These are phyloP conservation scores for Nasonia vitripennis DNA, from an alignment of 1,140 invertebrate species.

Conservation along the genomic window DNA sequence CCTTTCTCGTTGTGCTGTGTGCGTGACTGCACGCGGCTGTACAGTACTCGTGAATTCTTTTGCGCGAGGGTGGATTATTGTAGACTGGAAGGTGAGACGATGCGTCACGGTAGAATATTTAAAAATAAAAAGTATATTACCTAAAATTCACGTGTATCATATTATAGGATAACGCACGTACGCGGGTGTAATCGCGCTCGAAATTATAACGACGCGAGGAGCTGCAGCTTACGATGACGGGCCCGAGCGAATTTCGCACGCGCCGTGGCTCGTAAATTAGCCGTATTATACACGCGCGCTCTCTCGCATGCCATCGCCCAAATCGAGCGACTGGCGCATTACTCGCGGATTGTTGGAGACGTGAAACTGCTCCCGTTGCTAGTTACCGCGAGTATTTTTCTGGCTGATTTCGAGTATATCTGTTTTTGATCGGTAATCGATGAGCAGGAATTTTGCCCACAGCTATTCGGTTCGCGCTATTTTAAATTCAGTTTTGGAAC, in stretches of 20 bases:
- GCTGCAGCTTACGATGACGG: background rate
- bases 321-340: background rate
- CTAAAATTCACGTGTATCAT: background rate
- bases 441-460: background rate
- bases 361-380: background rate
- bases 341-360: background rate
- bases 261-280: slow-evolving; percentile 6
- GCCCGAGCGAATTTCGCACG: background rate
- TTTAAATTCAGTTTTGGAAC: background rate
- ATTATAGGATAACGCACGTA: background rate
- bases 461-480: background rate
- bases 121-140: too few relatives aligned
- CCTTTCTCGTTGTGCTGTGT: background rate
- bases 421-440: background rate
- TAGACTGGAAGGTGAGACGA: too few relatives aligned
- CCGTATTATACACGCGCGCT: background rate
- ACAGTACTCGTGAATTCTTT: background rate
- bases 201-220: background rate
- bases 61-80: background rate
- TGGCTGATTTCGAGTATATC: background rate
- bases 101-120: too few relatives aligned
- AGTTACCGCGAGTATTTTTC: background rate
- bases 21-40: background rate
- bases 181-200: background rate
- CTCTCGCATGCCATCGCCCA: background rate